Conservation (phyloP, 1,140 invertebrate genomes). For the Drosophila micromelanica region DNA sequence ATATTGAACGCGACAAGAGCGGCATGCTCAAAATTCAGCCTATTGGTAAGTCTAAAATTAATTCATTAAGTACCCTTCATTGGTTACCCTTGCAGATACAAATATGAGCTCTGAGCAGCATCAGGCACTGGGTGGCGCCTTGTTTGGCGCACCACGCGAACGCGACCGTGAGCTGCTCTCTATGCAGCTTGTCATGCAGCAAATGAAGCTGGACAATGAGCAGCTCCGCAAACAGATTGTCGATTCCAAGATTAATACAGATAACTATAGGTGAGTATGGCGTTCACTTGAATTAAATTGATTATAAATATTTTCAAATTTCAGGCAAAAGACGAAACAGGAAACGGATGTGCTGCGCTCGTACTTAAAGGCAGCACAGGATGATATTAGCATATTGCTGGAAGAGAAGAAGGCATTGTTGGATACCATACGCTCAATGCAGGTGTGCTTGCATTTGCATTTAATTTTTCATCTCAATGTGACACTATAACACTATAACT, state of each 20-base stretch:
- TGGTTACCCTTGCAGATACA: conserved; percentile 46
- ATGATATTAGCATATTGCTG: conserved; percentile 88
- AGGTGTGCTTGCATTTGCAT: conserved; percentile 83
- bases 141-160: conserved; percentile 75
- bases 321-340: conserved; percentile 86
- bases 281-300: not conserved
- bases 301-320: not conserved
- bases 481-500: conserved; percentile 22
- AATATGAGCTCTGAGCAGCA: conserved; percentile 55
- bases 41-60: conserved; percentile 42
- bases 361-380: conserved; percentile 88
- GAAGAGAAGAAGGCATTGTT: conserved; percentile 90
- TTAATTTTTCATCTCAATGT: not conserved
- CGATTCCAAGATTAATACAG: conserved; percentile 87
- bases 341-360: conserved; percentile 87
- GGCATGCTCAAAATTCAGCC: conserved; percentile 91
- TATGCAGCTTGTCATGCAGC: conserved; percentile 85
- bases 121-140: conserved; percentile 46
- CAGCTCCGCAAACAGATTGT: conserved; percentile 87
- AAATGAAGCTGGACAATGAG: conserved; percentile 88
- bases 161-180: conserved; percentile 85
- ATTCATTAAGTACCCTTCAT: not conserved
- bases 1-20: conserved; percentile 87
- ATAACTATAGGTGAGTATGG: conserved; percentile 86
- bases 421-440: conserved; percentile 88